phyloP scores from a whole-genome alignment of 1,140 invertebrate species.

The Drosophila leontia region DNA sequence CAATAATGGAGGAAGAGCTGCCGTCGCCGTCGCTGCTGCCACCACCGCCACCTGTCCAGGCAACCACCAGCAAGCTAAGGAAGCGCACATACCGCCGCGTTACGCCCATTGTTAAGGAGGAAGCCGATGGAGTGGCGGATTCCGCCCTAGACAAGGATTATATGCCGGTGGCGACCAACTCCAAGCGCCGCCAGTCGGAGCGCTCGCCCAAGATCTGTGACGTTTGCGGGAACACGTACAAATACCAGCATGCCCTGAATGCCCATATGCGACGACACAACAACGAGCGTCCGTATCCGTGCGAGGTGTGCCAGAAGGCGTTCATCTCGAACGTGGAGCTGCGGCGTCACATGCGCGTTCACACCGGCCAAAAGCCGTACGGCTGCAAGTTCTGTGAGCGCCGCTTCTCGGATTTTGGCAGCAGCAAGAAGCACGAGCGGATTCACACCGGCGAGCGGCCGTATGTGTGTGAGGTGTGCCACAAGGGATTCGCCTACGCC shows the following conservation, averaged over 20 bases:
- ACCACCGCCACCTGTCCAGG: not conserved
- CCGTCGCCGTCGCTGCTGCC: not conserved
- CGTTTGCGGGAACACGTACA: constrained; percentile 83
- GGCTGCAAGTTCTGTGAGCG: constrained; percentile 89
- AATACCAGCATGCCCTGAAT: constrained; percentile 81
- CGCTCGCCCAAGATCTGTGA: constrained; percentile 76
- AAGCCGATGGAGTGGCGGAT: not conserved
- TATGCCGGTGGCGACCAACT: not conserved
- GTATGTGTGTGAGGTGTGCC: constrained; percentile 89
- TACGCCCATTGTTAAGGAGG: constrained; percentile 13
- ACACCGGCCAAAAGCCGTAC: constrained; percentile 87
- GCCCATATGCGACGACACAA: constrained; percentile 81
- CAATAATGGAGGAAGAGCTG: constrained; percentile 20
- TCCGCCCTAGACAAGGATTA: not conserved
- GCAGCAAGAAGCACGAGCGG: constrained; percentile 87
- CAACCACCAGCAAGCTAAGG: not conserved
- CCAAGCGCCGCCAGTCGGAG: constrained; percentile 43
- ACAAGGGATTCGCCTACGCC: constrained; percentile 90
- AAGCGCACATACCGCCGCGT: constrained; percentile 32
- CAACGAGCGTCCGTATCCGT: constrained; percentile 76
- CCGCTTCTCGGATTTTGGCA: constrained; percentile 88
- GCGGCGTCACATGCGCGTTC: constrained; percentile 80
- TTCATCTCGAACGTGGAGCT: constrained; percentile 84
- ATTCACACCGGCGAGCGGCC: constrained; percentile 93
- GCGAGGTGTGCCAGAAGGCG: constrained; percentile 79